phyloP scores from a whole-genome alignment of 2,113 vertebrate species.

The Phoenicopterus ruber region DNA sequence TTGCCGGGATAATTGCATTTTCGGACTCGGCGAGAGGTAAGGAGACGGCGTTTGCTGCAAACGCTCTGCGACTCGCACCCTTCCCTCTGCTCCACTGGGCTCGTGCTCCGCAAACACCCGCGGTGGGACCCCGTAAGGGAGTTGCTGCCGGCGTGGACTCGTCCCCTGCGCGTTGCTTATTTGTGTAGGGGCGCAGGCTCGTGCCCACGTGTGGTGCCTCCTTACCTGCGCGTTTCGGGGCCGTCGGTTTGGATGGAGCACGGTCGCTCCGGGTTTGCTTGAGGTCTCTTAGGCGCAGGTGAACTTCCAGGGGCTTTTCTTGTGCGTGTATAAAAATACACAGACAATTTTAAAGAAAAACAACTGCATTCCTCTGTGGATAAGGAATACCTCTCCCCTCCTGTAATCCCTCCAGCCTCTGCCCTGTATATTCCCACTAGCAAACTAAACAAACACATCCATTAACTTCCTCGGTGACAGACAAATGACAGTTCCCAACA shows the following conservation, averaged over 20 bases:
- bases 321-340: neutral
- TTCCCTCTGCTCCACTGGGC: neutral
- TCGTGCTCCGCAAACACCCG: rapidly evolving
- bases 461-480: conserved; percentile 59
- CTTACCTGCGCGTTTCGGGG: neutral
- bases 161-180: neutral
- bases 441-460: conserved; percentile 67
- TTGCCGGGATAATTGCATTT: conserved; percentile 75
- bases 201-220: neutral
- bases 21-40: conserved; percentile 84
- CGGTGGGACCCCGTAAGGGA: rapidly evolving
- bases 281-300: neutral
- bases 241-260: neutral
- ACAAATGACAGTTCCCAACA: conserved; percentile 63
- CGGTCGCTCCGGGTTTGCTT: rapidly evolving
- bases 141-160: rapidly evolving
- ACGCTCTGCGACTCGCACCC: neutral
- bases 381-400: conserved; percentile 52
- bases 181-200: neutral
- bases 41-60: neutral
- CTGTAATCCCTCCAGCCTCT: conserved; percentile 39
- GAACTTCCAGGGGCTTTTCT: neutral
- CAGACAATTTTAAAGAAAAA: conserved; percentile 39
- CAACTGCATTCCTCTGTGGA: conserved; percentile 61
- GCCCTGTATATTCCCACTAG: conserved; percentile 49